These are phyloP conservation scores for Aptenodytes patagonicus DNA, from an alignment of 2,113 vertebrate genomes.

Conservation along the genomic window DNA sequence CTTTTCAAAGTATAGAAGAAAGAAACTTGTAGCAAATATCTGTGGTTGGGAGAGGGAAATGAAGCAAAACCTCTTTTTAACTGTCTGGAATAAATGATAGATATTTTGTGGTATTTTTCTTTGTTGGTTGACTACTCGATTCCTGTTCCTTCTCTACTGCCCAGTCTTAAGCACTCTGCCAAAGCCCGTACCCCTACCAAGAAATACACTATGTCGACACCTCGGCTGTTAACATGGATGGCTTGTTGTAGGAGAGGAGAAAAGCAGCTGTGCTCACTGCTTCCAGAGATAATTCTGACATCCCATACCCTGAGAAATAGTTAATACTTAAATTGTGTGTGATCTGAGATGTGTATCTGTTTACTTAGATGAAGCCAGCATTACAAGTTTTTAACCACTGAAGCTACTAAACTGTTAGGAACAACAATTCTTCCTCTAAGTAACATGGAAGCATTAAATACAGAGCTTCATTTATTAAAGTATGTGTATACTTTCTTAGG, in stretches of 20 bases:
- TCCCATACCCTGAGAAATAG: not conserved
- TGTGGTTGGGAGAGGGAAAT: not conserved
- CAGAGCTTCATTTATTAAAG: not conserved
- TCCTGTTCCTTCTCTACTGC: not conserved
- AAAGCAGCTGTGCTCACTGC: not conserved
- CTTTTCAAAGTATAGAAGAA: not conserved
- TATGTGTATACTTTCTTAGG: not conserved
- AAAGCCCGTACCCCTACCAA: accelerated
- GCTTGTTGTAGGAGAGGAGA: not conserved
- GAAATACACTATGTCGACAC: accelerated
- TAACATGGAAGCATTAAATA: not conserved
- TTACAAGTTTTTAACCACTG: not conserved
- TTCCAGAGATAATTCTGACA: not conserved
- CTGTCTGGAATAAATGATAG: not conserved
- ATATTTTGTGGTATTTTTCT: not conserved
- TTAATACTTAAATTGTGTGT: not conserved
- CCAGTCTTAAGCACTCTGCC: not conserved
- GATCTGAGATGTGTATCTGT: not conserved
- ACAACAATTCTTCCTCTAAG: not conserved
- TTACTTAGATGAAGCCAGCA: not conserved
- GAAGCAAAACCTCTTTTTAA: not conserved
- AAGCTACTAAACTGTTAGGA: not conserved
- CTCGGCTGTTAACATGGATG: accelerated
- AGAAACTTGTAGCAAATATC: not conserved
- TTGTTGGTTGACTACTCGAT: not conserved